Conservation (phyloP, 2,888 invertebrate species). For the Koerneria pararmatus region DNA sequence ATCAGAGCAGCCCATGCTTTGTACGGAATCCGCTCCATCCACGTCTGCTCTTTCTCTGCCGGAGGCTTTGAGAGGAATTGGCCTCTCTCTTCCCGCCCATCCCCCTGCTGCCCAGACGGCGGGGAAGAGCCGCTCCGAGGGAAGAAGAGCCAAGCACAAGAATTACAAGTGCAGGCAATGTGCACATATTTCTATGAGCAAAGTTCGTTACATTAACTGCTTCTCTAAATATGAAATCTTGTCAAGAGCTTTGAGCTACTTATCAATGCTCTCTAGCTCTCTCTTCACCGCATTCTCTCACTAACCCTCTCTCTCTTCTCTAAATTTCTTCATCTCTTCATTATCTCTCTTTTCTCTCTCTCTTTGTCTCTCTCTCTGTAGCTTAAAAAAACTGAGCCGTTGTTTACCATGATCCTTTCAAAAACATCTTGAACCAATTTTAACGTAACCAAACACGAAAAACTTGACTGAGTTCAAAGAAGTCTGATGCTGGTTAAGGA, state of each 20-base stretch:
- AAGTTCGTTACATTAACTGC: not conserved
- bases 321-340: constrained; percentile 32
- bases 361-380: too few relatives aligned
- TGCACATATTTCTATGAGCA: constrained; percentile 77
- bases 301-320: not conserved
- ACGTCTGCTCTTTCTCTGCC: too few relatives aligned
- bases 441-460: too few relatives aligned
- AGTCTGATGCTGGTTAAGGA: constrained; percentile 58
- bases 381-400: too few relatives aligned
- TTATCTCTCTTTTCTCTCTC: too few relatives aligned
- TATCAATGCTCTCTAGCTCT: not conserved
- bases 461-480: not conserved
- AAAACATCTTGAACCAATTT: too few relatives aligned
- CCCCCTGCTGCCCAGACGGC: too few relatives aligned
- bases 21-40: too few relatives aligned
- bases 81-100: too few relatives aligned
- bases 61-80: too few relatives aligned
- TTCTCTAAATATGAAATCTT: not conserved
- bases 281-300: not conserved
- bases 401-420: too few relatives aligned
- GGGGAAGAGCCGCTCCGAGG: not conserved
- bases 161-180: constrained; percentile 89
- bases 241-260: too few relatives aligned
- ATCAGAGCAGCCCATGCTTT: constrained; percentile 68
- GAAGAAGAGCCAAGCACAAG: constrained; percentile 66